Percentiles rank a stretch among this genome's conserved stretches.
These are phyloP conservation scores for Chloropsis hardwickii DNA, from an alignment of 2,113 vertebrate genomes.

Conservation along the genomic window DNA sequence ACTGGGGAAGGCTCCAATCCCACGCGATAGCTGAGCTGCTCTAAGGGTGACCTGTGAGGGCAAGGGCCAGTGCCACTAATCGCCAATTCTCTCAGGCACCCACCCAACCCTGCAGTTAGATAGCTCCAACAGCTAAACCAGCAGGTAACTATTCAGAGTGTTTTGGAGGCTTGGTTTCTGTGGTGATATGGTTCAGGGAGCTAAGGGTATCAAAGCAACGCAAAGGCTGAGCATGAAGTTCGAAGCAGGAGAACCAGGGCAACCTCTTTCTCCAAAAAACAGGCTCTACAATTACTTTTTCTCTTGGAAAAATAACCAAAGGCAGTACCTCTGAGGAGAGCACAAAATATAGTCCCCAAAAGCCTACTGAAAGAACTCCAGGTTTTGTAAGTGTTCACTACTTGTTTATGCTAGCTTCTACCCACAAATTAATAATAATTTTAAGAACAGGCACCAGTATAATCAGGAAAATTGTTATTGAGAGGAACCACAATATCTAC, in stretches of 20 bases:
- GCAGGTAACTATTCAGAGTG: not conserved
- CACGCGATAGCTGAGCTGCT: rapidly evolving
- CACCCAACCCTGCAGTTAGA: not conserved
- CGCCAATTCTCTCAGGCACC: rapidly evolving
- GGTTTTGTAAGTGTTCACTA: not conserved
- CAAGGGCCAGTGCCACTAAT: not conserved
- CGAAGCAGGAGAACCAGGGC: not conserved
- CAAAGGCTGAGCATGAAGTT: not conserved
- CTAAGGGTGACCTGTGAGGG: rapidly evolving
- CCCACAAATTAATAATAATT: not conserved
- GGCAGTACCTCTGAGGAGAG: not conserved
- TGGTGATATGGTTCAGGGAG: not conserved
- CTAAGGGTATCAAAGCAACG: not conserved
- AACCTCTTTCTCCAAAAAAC: not conserved
- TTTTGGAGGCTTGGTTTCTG: not conserved
- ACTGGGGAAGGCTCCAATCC: not conserved
- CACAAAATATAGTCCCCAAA: not conserved
- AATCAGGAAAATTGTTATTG: not conserved
- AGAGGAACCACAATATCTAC: not conserved
- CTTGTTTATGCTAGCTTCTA: not conserved
- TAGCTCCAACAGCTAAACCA: not conserved
- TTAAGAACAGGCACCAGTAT: not conserved
- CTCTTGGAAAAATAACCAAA: not conserved
- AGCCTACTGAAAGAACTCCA: not conserved
- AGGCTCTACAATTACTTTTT: not conserved